phyloP scores from a whole-genome alignment of 2,888 invertebrate genomes.

The Suillia variegata region DNA sequence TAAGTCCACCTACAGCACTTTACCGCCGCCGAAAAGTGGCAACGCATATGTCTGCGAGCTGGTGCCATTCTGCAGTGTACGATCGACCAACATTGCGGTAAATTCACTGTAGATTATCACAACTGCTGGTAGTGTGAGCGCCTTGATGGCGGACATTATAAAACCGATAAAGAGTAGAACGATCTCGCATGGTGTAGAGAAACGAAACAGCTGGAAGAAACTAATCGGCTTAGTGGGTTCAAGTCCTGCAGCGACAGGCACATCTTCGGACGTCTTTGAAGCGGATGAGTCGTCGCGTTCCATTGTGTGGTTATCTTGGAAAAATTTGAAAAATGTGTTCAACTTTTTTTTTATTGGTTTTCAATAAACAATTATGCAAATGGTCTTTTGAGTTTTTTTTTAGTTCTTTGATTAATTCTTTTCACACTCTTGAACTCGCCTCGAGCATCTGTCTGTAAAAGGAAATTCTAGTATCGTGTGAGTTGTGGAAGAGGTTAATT shows the following conservation, averaged over 20 bases:
- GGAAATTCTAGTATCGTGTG: not conserved
- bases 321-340: not conserved
- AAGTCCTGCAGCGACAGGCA: constrained; percentile 42
- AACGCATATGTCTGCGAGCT: constrained; percentile 67
- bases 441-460: too few relatives aligned
- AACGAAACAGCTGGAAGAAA: constrained; percentile 62
- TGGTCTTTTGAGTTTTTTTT: too few relatives aligned
- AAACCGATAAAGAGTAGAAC: constrained; percentile 65
- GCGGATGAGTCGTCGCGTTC: constrained; percentile 47
- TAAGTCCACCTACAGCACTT: constrained; percentile 63
- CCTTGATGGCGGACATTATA: constrained; percentile 67
- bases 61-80: constrained; percentile 66
- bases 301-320: constrained; percentile 33
- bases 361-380: not conserved
- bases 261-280: constrained; percentile 43
- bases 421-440: too few relatives aligned
- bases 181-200: constrained; percentile 67
- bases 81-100: constrained; percentile 71
- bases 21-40: constrained; percentile 69
- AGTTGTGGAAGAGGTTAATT: constrained; percentile 43
- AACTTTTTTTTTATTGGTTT: not conserved
- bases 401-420: too few relatives aligned
- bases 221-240: constrained; percentile 45
- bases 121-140: constrained; percentile 70
- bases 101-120: constrained; percentile 77